Conservation (phyloP, 2,113 vertebrate species). For the Oxyruncus cristatus region DNA sequence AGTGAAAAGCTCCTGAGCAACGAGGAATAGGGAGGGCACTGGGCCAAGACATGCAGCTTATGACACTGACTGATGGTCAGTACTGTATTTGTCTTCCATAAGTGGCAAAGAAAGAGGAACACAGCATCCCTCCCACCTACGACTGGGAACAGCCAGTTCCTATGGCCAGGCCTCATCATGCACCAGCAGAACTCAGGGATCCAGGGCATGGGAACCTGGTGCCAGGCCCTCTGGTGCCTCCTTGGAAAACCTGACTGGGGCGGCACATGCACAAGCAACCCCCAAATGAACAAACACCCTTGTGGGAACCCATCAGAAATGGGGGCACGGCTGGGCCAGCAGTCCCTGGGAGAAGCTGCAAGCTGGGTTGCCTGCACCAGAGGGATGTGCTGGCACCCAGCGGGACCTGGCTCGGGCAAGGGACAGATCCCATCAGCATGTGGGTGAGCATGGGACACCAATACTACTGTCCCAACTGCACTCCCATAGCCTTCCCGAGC, state of each 20-base stretch:
- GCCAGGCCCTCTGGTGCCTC: no score
- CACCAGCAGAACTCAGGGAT: background rate
- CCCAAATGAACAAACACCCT: background rate
- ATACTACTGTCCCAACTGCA: background rate
- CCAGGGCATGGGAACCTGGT: background rate
- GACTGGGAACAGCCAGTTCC: background rate
- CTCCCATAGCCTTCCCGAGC: no score
- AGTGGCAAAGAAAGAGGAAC: background rate
- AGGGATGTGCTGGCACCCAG: background rate
- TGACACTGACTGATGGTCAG: background rate
- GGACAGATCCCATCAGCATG: background rate
- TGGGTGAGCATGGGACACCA: background rate
- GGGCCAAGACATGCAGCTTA: background rate
- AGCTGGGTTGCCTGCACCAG: accelerated
- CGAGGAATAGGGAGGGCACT: background rate
- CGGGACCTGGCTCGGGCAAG: background rate
- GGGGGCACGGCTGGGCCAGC: background rate
- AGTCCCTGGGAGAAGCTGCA: background rate
- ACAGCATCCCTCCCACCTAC: background rate
- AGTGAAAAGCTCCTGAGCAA: accelerated
- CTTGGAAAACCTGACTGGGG: background rate
- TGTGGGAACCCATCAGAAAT: background rate
- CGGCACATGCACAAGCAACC: background rate
- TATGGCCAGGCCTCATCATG: no score
- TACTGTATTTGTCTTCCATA: background rate